Conservation (phyloP, 2,797 vertebrate genomes). For the Crocidura indochinensis region DNA sequence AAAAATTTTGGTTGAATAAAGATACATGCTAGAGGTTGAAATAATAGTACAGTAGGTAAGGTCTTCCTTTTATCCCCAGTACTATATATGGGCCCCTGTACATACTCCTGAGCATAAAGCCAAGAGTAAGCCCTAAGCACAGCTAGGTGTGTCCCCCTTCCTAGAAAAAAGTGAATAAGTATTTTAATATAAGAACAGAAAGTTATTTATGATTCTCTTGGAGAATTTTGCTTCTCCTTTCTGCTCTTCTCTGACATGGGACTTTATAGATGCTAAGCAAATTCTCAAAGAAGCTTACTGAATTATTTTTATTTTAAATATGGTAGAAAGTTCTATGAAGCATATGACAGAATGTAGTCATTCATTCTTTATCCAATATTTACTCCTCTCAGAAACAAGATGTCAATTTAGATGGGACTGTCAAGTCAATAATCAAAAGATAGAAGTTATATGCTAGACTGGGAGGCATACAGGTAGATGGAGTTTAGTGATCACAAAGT, state of each 20-base stretch:
- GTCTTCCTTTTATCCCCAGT: too few relatives aligned
- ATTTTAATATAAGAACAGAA: neutral
- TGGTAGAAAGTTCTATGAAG: neutral
- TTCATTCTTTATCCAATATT: neutral
- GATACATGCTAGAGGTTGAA: too few relatives aligned
- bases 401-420: neutral
- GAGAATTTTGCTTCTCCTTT: conserved; percentile 7
- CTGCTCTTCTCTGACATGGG: neutral
- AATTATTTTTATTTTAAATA: conserved; percentile 53
- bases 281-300: conserved; percentile 11
- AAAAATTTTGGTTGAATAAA: neutral
- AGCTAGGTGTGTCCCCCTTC: too few relatives aligned
- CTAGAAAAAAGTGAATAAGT: neutral
- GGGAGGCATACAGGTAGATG: neutral
- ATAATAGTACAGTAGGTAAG: too few relatives aligned
- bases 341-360: neutral
- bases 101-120: too few relatives aligned
- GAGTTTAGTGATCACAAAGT: neutral
- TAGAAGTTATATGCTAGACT: neutral
- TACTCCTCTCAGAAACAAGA: neutral
- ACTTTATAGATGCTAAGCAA: conserved; percentile 4
- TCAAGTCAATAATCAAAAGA: neutral
- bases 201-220: neutral
- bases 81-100: too few relatives aligned
- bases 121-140: too few relatives aligned